Base-by-base conservation (phyloP, 2,113 vertebrate species). In the Notothenia rossii region DNA sequence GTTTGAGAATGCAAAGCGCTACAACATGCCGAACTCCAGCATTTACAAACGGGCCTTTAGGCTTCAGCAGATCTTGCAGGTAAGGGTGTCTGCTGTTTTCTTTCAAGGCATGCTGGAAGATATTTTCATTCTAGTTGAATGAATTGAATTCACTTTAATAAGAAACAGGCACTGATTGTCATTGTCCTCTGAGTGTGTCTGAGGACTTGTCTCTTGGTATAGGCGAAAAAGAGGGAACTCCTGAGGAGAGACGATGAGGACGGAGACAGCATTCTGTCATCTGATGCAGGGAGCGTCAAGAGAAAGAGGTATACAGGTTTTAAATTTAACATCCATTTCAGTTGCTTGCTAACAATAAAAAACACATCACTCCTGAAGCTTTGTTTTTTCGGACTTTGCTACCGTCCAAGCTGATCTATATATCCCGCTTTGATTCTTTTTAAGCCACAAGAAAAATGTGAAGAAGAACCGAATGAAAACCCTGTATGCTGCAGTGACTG, bases 1-100 rank as follows among this genome's bases (percentile, higher is more conserved):
- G 98, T 98, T 99, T 96, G 98, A 99, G 93, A 99, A 99, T 86
- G 98, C 98, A 69, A 99, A 98, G 81, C 97, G 97, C 64, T 99
- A 99, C 93, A 99, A 99, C 62, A 97, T 99, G 92, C 97, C 98
- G 45, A 99, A 96, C 93, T 99, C 98, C 58, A 96, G 96, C 83
- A 98, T 99, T 93, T 99, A 98, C 88, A 99, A 99, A 54, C 96
- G 98, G 65, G 98, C 98, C 13, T 91, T 99, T 54, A 97, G 97
- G 90, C 94, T 99, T 77, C 98, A 99, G 90, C 98, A 99, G 81
- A 96, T 99, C 79, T 94, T 99, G 95, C 98, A 99, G 97, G 98
- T 99, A 29, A 65, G 72, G 46, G 70, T 33, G 36, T 65, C n/a
- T 61, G 29, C 53, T 59, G 60, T 4, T 71, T 11, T 33, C 25